Percentiles rank a stretch among this genome's conserved stretches.
phyloP scores from a whole-genome alignment of 2,888 invertebrate genomes.

The Acanthosepion pharaonis region DNA sequence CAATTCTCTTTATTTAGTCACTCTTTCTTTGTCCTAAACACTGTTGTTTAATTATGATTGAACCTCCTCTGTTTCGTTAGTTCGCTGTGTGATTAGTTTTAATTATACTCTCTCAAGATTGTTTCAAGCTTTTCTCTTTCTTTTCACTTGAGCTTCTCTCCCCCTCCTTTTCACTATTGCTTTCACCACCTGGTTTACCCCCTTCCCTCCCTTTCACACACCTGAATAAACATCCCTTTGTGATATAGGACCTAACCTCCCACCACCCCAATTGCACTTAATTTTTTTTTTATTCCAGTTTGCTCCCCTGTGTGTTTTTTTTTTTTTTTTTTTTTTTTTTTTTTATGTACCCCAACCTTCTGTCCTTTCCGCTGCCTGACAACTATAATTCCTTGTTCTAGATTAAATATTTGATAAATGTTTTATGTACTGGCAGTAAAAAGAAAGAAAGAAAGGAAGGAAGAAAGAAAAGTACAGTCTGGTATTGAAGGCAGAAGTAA shows the following conservation, averaged over 20 bases:
- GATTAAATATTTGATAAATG: constrained; percentile 20
- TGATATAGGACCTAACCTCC: not conserved
- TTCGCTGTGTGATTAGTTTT: constrained; percentile 6
- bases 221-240: constrained; percentile 33
- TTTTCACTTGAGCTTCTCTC: not conserved
- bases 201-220: not conserved
- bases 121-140: not conserved
- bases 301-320: too few species aligned
- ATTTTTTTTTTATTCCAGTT: not conserved
- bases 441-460: not conserved
- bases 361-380: not conserved
- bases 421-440: not conserved
- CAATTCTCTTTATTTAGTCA: not conserved
- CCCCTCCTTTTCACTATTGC: not conserved
- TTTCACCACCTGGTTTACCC: not conserved
- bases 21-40: not conserved
- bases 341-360: too few species aligned
- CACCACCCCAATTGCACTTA: not conserved
- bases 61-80: not conserved
- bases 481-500: too few species aligned
- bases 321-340: too few species aligned
- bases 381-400: constrained; percentile 33
- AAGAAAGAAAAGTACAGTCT: not conserved
- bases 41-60: not conserved
- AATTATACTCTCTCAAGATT: not conserved